Evolutionary conservation across 2,888 invertebrate species (phyloP).

Genomic region (Esperia sulphurella): DNA sequence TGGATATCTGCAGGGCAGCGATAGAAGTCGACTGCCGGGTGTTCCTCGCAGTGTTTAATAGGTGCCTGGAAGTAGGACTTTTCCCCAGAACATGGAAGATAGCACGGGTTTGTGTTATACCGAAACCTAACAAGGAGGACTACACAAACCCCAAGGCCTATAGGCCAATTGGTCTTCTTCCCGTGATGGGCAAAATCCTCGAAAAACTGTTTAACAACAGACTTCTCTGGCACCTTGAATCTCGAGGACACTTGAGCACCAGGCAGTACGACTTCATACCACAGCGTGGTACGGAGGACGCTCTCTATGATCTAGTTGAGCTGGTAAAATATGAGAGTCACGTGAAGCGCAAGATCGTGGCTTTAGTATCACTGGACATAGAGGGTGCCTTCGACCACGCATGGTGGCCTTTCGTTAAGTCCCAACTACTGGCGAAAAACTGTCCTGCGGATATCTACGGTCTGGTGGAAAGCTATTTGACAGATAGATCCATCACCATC

Average conservation of each 20-base stretch:
- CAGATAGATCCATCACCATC: slow-evolving; percentile 4
- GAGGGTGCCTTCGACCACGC: slow-evolving; percentile 19
- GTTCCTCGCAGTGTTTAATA: slow-evolving; percentile 9
- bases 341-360: slow-evolving; percentile 5
- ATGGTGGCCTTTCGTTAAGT: slow-evolving; percentile 15
- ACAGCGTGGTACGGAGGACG: slow-evolving; percentile 13
- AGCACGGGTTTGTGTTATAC: slow-evolving; percentile 7
- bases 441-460: neutral
- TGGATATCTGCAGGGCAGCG: slow-evolving; percentile 9
- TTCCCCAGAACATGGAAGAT: slow-evolving; percentile 15
- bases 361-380: slow-evolving; percentile 13
- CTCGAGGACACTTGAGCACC: neutral
- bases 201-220: slow-evolving; percentile 12
- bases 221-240: slow-evolving; percentile 6
- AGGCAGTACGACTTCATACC: slow-evolving; percentile 17
- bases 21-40: neutral
- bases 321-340: neutral
- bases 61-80: slow-evolving; percentile 6
- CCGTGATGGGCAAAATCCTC: slow-evolving; percentile 12
- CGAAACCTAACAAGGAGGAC: slow-evolving; percentile 7
- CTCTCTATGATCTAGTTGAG: slow-evolving; percentile 8
- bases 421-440: neutral
- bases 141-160: slow-evolving; percentile 10
- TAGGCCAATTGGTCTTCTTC: slow-evolving; percentile 13
- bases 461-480: slow-evolving; percentile 9